Base-by-base conservation (phyloP, 1,140 invertebrate genomes). In the Heliconius eleuchia region DNA sequence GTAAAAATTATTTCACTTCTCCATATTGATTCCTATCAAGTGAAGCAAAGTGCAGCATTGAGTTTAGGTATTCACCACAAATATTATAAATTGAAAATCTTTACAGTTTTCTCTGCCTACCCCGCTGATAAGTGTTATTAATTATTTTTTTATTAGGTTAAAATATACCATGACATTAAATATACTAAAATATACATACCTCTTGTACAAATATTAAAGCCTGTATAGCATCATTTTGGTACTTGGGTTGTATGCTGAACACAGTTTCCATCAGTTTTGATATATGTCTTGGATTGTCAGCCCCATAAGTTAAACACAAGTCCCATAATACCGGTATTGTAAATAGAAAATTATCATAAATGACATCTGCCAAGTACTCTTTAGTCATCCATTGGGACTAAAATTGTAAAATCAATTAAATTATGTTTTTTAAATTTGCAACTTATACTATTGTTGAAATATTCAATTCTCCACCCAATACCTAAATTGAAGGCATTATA, bases 281-380 rank as follows among this genome's bases (percentile, higher is more conserved):
- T 11, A 98, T 91, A 71, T 97, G 89, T 52, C 94, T 88, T 6
- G 87, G 82, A 87, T 98, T 98, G 70, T 96, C 95, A 79, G 95
- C 94, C 5, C 97, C 97, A 88, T 97, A 98, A 6, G 97, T 91
- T 73, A 97, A 95, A 89, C 97, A 96, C 1, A 98, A 86, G 88
- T 98, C 97, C 88, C 97, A 96, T 80, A 98, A 93, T 83, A 98
- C 96, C 19, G 98, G 97, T 80, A 98, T 95, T 27, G 98, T 97
- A 87, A 98, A 97, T 80, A 98, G 94, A 90, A 96, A 98, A 83
- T 98, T 97, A 42, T 97, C 95, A 89, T 98, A 98, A 57, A 98
- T 87, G 71, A 98, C 86, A n/a, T 96, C 94, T 6, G 96, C 96
- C 92, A 97, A 96, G 73, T 96, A 95, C 71, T 95, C 87, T 57